These are phyloP conservation scores for Oostethus manadensis DNA, from an alignment of 2,113 vertebrate species.

Conservation along the genomic window DNA sequence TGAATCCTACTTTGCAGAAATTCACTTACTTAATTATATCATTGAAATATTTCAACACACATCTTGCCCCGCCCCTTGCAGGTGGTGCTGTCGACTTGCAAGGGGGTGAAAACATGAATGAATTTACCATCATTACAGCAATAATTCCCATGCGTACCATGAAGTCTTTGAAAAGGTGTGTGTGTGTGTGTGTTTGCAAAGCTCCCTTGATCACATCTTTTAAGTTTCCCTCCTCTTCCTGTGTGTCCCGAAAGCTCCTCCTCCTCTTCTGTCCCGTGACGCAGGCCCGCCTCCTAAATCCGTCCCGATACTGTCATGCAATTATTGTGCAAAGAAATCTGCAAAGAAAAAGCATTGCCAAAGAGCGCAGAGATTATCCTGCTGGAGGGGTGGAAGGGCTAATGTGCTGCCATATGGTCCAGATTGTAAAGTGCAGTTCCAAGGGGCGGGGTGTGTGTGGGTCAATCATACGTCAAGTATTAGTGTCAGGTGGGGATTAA, in stretches of 20 bases:
- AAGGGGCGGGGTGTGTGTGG: conserved; percentile 51
- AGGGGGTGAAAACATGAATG: no score
- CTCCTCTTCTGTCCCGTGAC: conserved; percentile 55
- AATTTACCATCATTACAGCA: not conserved
- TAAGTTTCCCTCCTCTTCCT: conserved; percentile 57
- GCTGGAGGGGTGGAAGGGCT: conserved; percentile 69
- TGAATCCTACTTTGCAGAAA: no score
- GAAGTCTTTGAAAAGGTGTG: conserved; percentile 9
- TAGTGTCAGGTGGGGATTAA: conserved; percentile 82
- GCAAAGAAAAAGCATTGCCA: conserved; percentile 73
- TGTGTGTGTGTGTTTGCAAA: not conserved
- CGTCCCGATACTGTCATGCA: conserved; percentile 71
- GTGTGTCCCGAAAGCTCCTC: conserved; percentile 23
- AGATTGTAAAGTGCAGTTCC: conserved; percentile 67
- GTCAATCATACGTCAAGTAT: conserved; percentile 80
- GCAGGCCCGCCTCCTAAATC: conserved; percentile 61
- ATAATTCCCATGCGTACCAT: not conserved
- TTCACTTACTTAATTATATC: no score
- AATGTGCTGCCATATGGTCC: conserved; percentile 75
- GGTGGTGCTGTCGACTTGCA: no score
- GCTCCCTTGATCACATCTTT: conserved; percentile 60
- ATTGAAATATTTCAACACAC: no score
- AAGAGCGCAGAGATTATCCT: conserved; percentile 74
- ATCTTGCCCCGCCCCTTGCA: no score
- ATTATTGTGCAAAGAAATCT: conserved; percentile 78